Base-by-base conservation (phyloP, 2,888 invertebrate genomes). In the Halocaridina rubra region DNA sequence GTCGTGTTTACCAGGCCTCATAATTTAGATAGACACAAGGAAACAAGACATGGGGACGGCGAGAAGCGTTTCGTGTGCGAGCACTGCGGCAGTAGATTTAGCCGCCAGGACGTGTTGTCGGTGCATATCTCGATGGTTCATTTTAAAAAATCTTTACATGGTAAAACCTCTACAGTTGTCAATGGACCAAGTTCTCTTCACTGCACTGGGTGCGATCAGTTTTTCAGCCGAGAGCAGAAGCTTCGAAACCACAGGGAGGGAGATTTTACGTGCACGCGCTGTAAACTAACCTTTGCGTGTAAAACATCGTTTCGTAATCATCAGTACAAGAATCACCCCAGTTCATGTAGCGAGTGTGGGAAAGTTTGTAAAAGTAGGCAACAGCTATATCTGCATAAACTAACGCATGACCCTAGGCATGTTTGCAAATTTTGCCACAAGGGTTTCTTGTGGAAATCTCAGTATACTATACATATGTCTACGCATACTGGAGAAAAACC, bases 41-140 rank as follows among this genome's bases (percentile, higher is more conserved):
- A 84, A 10, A 79, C 84, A 19, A 78, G 75, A 22, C 84, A 84
- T 16, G 59, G 72, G 3, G 74, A 46, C 33, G 84, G 84, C 30
- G 74, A 84, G 74, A 74, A 53, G 27, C 84, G 84, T 39, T 84
- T 64, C 30, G 79, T 64, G 16, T 84, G 84, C 67, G 84, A 84
- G 29, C 79, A 74, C 27, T 84, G 84, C 27, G 79, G 57, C 13
- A 46, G 79, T 22, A 29, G 84, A 24, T 84, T 84, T 33, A 64
- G 46, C 0, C 71, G 84, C 13, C 84, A 79, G 46, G 84, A 84
- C 33, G 79, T 78, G 29, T 53, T 84, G 13, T 79, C 78, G 2
- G 84, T 84, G 7, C 84, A 84, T 24, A 32, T 84, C 30, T 79
- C 79, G 10, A 84, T 84, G 84, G 84, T 84, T 30, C 84, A 84